Evolutionary conservation across 2,113 vertebrate species (phyloP).

Genomic region (Athene cunicularia): DNA sequence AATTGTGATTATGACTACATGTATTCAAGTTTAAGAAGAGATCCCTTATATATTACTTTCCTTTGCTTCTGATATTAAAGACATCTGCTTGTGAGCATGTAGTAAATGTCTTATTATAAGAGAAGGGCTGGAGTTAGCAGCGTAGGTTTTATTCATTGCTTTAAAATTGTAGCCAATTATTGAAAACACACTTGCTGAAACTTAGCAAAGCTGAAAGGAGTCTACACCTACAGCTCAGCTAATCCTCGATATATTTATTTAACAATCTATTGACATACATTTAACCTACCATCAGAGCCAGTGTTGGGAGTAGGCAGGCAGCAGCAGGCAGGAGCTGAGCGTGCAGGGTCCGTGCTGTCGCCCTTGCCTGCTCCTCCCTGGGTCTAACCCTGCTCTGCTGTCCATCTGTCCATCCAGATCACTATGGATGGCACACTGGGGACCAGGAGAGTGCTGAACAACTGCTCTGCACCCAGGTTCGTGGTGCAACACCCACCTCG

Average conservation of each 20-base stretch:
- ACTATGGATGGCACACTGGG: fast-evolving
- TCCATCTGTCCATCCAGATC: not conserved
- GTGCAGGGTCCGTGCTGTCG: not conserved
- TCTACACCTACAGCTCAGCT: not conserved
- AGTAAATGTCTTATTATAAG: not conserved
- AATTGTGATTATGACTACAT: not conserved
- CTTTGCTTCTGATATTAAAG: not conserved
- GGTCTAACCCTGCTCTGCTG: not conserved
- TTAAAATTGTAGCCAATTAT: not conserved
- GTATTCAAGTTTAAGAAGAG: not conserved
- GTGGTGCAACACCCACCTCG: not conserved
- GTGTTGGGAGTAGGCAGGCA: not conserved
- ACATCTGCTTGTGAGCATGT: not conserved
- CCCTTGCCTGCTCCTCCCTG: not conserved
- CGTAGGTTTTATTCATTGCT: not conserved
- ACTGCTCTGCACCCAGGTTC: fast-evolving
- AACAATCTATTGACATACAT: not conserved
- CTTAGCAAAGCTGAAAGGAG: not conserved
- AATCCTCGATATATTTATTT: not conserved
- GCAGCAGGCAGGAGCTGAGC: not conserved
- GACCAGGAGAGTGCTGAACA: not conserved
- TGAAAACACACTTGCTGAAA: not conserved
- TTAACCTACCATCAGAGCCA: not conserved
- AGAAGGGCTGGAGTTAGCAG: not conserved
- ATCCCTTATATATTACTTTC: not conserved